phyloP scores from a whole-genome alignment of 2,113 vertebrate species.

The Uropsilus gracilis region DNA sequence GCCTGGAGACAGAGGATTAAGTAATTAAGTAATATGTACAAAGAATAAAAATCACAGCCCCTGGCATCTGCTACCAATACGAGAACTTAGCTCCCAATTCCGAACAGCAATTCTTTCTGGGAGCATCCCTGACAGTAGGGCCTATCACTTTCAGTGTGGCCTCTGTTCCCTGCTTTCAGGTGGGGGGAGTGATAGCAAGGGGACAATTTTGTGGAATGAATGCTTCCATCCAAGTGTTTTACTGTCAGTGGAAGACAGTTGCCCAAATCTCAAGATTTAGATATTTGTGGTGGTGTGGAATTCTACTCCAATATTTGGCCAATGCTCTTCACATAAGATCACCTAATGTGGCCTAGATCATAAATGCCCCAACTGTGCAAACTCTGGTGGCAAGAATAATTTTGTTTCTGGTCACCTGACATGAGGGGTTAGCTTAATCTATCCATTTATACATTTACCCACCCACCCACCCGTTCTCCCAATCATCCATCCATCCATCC shows the following conservation, averaged over 20 bases:
- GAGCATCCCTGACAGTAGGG: accelerated
- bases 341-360: background rate
- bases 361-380: background rate
- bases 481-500: background rate
- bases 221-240: background rate
- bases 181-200: background rate
- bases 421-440: background rate
- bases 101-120: accelerated
- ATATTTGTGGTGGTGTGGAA: accelerated
- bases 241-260: background rate
- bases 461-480: no score
- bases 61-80: background rate
- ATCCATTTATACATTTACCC: background rate
- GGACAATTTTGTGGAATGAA: background rate
- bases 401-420: background rate
- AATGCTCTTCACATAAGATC: background rate
- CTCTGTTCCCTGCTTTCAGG: background rate
- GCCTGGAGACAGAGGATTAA: background rate
- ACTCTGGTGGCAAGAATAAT: background rate
- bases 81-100: background rate
- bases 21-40: conserved; percentile 29
- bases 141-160: no score
- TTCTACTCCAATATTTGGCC: background rate
- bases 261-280: background rate
- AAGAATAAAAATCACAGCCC: background rate